Evolutionary conservation across 2,888 invertebrate genomes (phyloP).

Genomic region (Ctenicera cuprea): DNA sequence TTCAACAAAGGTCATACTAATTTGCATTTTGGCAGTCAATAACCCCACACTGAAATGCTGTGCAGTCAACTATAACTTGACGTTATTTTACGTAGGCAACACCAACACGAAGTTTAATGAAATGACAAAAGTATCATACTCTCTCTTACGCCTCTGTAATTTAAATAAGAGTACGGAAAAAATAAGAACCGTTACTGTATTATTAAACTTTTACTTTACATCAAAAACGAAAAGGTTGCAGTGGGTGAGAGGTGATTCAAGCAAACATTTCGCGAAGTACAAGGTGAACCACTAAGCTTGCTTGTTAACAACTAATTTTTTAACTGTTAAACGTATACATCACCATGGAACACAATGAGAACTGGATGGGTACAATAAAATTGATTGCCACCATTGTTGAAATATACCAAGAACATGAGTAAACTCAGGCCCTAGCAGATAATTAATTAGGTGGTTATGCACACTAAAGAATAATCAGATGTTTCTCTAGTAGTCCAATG

Average conservation of each 20-base stretch:
- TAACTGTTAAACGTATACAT: conserved; percentile 8
- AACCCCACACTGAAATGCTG: conserved; percentile 8
- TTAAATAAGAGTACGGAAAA: background rate
- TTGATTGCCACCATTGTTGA: background rate
- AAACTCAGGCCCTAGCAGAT: background rate
- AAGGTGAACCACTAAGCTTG: conserved; percentile 24
- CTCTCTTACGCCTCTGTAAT: background rate
- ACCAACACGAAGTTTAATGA: background rate
- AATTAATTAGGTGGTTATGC: too few species aligned
- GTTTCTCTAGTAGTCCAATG: too few species aligned
- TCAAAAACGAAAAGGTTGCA: conserved; percentile 13
- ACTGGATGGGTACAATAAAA: background rate
- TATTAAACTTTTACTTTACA: conserved; percentile 20
- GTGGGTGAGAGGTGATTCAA: conserved; percentile 25
- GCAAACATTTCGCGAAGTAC: conserved; percentile 26
- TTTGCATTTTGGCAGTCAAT: conserved; percentile 36
- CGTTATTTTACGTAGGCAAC: conserved; percentile 16
- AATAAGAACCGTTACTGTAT: background rate
- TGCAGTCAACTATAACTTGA: background rate
- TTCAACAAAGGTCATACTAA: conserved; percentile 19
- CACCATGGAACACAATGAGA: background rate
- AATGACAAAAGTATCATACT: background rate
- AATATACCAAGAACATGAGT: background rate
- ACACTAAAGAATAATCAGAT: too few species aligned
- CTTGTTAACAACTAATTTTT: conserved; percentile 23